Percentiles rank a stretch among this genome's conserved stretches.
phyloP scores from a whole-genome alignment of 1,140 invertebrate genomes.

The Macrostomum lignano region DNA sequence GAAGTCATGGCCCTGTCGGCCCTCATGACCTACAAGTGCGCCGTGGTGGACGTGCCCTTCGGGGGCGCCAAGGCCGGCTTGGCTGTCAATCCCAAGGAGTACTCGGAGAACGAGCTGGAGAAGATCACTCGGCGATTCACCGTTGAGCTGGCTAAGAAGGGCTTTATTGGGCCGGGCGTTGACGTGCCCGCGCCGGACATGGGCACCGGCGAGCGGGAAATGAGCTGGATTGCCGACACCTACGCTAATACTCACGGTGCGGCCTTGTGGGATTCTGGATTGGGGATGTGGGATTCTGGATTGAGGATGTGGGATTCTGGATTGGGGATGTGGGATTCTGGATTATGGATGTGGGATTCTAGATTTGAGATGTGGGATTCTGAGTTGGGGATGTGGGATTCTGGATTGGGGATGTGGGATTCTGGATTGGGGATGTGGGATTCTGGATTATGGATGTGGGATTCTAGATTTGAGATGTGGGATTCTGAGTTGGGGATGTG shows the following conservation, averaged over 20 bases:
- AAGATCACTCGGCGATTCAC: slow-evolving; percentile 89
- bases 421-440: no score
- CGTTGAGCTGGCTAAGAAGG: slow-evolving; percentile 86
- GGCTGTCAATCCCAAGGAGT: slow-evolving; percentile 77
- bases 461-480: no score
- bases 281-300: no score
- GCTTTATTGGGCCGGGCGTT: slow-evolving; percentile 83
- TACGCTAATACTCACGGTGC: slow-evolving; percentile 82
- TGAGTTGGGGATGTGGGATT: no score
- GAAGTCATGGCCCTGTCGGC: slow-evolving; percentile 64
- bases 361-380: no score
- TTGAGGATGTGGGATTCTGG: no score
- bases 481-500: no score
- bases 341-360: no score
- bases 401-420: no score
- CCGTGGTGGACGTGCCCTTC: slow-evolving; percentile 77
- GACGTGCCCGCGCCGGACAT: slow-evolving; percentile 91
- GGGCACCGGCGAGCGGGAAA: slow-evolving; percentile 90
- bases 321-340: no score
- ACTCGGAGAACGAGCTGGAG: slow-evolving; percentile 78
- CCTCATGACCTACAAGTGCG: slow-evolving; percentile 82
- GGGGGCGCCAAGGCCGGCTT: slow-evolving; percentile 81
- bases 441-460: no score
- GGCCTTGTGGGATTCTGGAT: no score
- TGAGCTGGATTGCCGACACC: slow-evolving; percentile 98